phyloP scores from a whole-genome alignment of 37 sponge, comb jelly and placozoan species.

The Cliona cf. orientalis region DNA sequence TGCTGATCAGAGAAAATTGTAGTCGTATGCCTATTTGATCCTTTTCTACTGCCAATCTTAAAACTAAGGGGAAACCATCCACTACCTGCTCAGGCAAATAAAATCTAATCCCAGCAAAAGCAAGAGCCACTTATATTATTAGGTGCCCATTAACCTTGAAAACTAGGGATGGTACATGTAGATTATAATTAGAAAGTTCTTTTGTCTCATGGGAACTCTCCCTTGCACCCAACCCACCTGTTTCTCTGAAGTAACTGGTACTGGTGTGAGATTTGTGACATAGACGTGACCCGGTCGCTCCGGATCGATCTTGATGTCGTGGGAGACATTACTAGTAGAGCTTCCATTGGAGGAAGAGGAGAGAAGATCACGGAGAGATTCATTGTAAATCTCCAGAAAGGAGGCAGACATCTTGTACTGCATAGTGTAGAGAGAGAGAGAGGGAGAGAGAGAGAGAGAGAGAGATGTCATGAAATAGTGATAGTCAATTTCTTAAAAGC shows the following conservation, averaged over 20 bases:
- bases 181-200: no score
- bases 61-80: no score
- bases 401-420: conserved; percentile 73
- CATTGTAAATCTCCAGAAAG: conserved; percentile 96
- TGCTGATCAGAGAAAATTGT: no score
- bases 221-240: conserved; percentile 24
- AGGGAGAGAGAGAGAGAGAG: neutral
- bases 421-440: conserved; percentile 6
- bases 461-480: neutral
- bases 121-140: no score
- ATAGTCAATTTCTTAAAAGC: conserved; percentile 2
- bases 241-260: conserved; percentile 19
- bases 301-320: conserved; percentile 76
- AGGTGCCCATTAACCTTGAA: no score
- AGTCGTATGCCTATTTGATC: no score
- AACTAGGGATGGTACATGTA: no score
- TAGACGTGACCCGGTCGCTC: conserved; percentile 80
- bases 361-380: conserved; percentile 89
- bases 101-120: no score
- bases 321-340: neutral
- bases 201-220: conserved; percentile 9
- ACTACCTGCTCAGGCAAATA: no score
- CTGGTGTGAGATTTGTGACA: conserved; percentile 67
- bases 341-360: conserved; percentile 40
- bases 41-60: no score